Evolutionary conservation across 2,797 vertebrate genomes (phyloP), one percentile per base, ranked within the genome.

Genomic region (Coregonus ussuriensis): DNA sequence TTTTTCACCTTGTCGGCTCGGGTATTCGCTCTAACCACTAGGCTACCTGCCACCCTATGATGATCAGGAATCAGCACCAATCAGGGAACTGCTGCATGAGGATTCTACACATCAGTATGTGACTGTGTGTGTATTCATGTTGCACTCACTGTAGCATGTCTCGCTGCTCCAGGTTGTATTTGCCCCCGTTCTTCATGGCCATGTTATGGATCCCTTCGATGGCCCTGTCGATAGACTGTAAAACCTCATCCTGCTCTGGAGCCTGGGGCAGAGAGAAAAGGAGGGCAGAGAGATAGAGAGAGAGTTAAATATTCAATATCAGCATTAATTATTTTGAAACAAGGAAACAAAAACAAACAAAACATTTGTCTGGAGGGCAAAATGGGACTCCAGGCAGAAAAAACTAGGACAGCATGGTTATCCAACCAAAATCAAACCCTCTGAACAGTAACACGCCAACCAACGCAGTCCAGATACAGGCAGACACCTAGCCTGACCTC

Each of bases 111-210:
- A 68, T 35, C 21, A 25, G 69, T 67, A 62, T 76, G 59, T 76
- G 79, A 37, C 18, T 16, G 66, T 70, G 33, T 29, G 35, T 11
- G 13, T 31, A 7, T 37, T 4, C 15, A 74, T 63, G 59, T 18
- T 59, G 1, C 0, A 96, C 97, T 97, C 89, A 99, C 98, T 99
- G 98, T 6, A 99, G 94, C 72, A 99, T 96, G 69, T 99, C 98
- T 14, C 98, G 95, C 91, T 99, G 98, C 77, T 99, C 97, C 88
- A 99, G 92, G 88, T 99, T 99, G 92, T 99, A 99, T 93, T 98
- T 99, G 54, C 98, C 98, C 18, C 95, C 96, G 0, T 97, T 98
- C 75, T 96, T 96, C 95, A 98, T 97, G 85, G 98, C 98, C 0
- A 96, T 94, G 1, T 99, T 99, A 90, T 99, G 98, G 85, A 99